Evolutionary conservation across 2,797 vertebrate species (phyloP).

Genomic region (Hippopotamyrus pictus): DNA sequence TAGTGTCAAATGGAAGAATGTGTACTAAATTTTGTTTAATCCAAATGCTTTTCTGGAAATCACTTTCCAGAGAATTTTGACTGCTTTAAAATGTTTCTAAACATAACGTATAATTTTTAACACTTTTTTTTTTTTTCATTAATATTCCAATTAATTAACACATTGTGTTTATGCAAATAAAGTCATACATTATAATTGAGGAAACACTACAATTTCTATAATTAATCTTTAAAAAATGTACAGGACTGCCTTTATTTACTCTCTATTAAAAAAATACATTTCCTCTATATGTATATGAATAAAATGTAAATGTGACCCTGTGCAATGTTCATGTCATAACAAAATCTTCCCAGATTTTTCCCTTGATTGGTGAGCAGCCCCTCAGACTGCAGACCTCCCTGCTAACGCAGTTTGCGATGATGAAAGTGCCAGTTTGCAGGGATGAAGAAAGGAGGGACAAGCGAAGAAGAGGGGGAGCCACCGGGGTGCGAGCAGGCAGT

Average conservation of each 20-base stretch:
- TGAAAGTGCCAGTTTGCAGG: neutral
- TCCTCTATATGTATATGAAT: neutral
- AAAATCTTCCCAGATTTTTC: neutral
- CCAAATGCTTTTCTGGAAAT: neutral
- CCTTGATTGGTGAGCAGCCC: neutral
- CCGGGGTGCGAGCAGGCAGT: conserved; percentile 25
- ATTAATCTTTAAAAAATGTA: neutral
- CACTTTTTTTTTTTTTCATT: neutral
- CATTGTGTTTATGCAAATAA: neutral
- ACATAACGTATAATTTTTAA: neutral
- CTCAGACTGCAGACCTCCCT: neutral
- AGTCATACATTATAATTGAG: neutral
- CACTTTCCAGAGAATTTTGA: neutral
- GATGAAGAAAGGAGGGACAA: neutral
- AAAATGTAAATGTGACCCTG: neutral
- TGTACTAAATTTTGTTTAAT: neutral
- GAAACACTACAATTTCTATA: neutral
- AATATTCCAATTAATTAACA: neutral
- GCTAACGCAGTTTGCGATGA: neutral
- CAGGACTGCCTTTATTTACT: neutral
- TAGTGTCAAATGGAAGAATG: neutral
- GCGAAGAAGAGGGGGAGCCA: conserved; percentile 1
- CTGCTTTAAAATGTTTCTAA: neutral
- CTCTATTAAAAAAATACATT: neutral
- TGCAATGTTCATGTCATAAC: neutral